Base-by-base conservation (phyloP, 1,140 invertebrate genomes). In the Atta texana region DNA sequence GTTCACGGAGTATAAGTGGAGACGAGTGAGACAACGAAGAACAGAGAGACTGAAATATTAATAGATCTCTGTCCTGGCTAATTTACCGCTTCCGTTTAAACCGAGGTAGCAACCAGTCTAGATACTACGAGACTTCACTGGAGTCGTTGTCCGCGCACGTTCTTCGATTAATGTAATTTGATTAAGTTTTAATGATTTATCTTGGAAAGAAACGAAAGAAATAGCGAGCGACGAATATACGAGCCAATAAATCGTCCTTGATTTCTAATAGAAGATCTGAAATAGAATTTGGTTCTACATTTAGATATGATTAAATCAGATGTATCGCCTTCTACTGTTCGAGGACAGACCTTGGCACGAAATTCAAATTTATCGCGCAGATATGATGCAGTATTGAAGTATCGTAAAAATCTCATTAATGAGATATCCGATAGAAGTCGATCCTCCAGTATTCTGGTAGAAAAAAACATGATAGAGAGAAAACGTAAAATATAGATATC, bases 51-150 rank as follows among this genome's bases (percentile, higher is more conserved):
- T 75, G 74, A 78, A 89, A 90, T 90, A 90, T 90, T 90, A 90
- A 90, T 90, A 90, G 88, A 90, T 90, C 80, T 90, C 88, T 89
- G 88, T 90, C 88, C 85, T 87, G 89, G 71, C 89, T 90, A 90
- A 90, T 90, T 90, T 90, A 90, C 76, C 74, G 89, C 88, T 90
- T 90, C 89, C 89, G 88, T 89, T 86, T 87, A 85, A 53, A 68
- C 51, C 78, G 74, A 49, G 39, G 85, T 81, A 57, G 59, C 75
- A 28, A 21, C 64, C 24, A 21, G 59, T 84, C 39, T 66, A 64
- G 49, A 51, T 53, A 44, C n/a, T 28, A 24, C n/a, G 64, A 12
- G 55, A 49, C 31, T 53, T 55, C 68, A 55, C 64, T 55, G 68
- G 64, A 76, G 74, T 31, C 75, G 61, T 63, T 49, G 44, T 74